Base-by-base conservation (phyloP, 2,113 vertebrate species). In the Charadrius vociferus region DNA sequence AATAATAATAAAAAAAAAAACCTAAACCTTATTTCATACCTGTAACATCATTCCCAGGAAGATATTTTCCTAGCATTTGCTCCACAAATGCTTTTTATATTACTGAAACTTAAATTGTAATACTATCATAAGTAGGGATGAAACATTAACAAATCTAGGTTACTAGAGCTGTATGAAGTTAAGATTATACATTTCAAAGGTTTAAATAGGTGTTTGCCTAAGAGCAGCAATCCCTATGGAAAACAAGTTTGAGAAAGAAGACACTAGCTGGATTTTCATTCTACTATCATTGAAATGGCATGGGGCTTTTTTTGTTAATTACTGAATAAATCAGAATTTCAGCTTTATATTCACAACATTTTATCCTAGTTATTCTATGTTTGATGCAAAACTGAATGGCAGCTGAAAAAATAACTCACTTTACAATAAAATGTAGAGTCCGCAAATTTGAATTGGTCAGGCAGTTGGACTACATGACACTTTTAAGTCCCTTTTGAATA, bases 321-420 rank as follows among this genome's bases (percentile, higher is more conserved):
- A 98, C 87, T 95, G 96, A 95, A 98, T 96, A 97, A 97, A 97
- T 97, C 97, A 97, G 95, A 96, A 97, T 96, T 97, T 97, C 81
- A 86, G 65, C 82, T 96, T 94, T 90, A 88, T 92, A 93, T 80
- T 94, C 94, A 93, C 82, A 97, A 81, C 71, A 93, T 92, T 97
- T 97, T 97, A 75, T 90, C 58, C 73, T 91, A 94, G 74, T 97
- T 97, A 94, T 95, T 96, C 86, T 53, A 84, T 66, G 34, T 95
- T 93, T 95, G 92, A 93, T 84, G 83, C 79, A 95, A 96, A 96
- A 95, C 83, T 82, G 66, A 93, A 95, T 1, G 14, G 73, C 90
- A 94, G 90, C 86, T 89, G 93, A 96, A 98, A 83, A 98, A 98
- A 98, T 91, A 94, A 95, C 81, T 93, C 86, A 81, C 89, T 96